Base-by-base conservation (phyloP, 2,113 vertebrate genomes). In the Murina feae region DNA sequence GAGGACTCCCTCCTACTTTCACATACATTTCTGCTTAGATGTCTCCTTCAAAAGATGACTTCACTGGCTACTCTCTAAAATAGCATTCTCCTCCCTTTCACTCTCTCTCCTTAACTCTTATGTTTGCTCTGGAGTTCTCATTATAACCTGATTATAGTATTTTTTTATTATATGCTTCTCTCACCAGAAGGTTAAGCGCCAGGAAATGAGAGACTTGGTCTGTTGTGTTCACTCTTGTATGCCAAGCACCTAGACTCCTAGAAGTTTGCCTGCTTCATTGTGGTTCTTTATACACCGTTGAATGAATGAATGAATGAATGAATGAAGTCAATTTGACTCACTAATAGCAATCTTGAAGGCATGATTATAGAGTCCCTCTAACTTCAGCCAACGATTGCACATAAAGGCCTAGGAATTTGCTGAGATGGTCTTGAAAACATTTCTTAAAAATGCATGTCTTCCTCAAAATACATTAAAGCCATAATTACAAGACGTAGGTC, bases 401-500 rank as follows among this genome's bases (percentile, higher is more conserved):
- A 86, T 84, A 76, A 95, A 96, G 28, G 47, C 65, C 47, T 71
- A 89, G 20, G n/a, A 69, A 83, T 93, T 79, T 94, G 17, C 39
- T 94, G 37, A 82, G 80, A 63, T 94, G 39, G 90, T 92, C 82
- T 89, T 83, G 30, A 93, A 80, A 42, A 63, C 78, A 63, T 96
- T 89, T 47, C 71, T 71, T 81, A 30, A n/a, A 89, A 96, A 90
- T 82, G 23, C 37, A 69, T 71, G 25, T 55, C 78, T 90, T 94
- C 92, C 47, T 94, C 94, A 90, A 86, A 96, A 80, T 86, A 49
- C 65, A 94, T 93, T 94, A 94, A 96, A 89, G 49, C 42, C 58
- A 58, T 91, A 92, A 95, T 96, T 91, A 83, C 2, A 89, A 78
- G 55, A 91, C 49, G 83, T 39, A n/a, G 42, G 51, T 14, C 89